Evolutionary conservation across 2,797 vertebrate genomes (phyloP).

Genomic region (Knipowitschia caucasica): DNA sequence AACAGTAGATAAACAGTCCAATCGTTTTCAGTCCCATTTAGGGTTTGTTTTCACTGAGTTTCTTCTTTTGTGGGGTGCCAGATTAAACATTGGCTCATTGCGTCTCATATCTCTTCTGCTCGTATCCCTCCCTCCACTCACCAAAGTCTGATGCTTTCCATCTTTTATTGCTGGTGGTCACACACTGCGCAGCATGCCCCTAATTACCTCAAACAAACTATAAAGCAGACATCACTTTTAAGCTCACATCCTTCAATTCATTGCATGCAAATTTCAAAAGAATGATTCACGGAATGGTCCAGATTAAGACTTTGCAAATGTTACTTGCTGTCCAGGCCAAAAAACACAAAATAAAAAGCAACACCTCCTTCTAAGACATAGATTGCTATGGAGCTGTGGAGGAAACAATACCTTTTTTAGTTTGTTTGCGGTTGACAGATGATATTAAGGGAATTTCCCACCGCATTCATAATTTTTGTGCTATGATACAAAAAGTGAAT

Average conservation of each 20-base stretch:
- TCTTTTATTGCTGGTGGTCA: conserved; percentile 30
- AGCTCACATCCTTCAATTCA: conserved; percentile 28
- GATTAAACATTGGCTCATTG: conserved; percentile 32
- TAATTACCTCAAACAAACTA: conserved; percentile 46
- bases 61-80: conserved; percentile 6
- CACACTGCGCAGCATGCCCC: conserved; percentile 8
- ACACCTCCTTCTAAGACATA: conserved; percentile 41
- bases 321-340: conserved; percentile 39
- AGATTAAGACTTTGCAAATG: conserved; percentile 32
- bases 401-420: conserved; percentile 35
- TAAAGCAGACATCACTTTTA: conserved; percentile 15
- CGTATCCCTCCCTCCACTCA: not conserved
- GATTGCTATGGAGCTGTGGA: conserved; percentile 39
- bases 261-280: conserved; percentile 10
- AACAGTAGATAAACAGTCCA: conserved; percentile 6
- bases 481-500: not conserved
- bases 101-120: conserved; percentile 19
- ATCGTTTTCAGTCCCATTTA: not conserved
- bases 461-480: conserved; percentile 23
- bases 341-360: conserved; percentile 52
- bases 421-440: conserved; percentile 36
- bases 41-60: not conserved
- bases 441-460: conserved; percentile 34
- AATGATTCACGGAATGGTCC: conserved; percentile 19
- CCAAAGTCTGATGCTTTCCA: not conserved